Conservation (phyloP, 2,113 vertebrate genomes). For the Phyllostomus discolor region DNA sequence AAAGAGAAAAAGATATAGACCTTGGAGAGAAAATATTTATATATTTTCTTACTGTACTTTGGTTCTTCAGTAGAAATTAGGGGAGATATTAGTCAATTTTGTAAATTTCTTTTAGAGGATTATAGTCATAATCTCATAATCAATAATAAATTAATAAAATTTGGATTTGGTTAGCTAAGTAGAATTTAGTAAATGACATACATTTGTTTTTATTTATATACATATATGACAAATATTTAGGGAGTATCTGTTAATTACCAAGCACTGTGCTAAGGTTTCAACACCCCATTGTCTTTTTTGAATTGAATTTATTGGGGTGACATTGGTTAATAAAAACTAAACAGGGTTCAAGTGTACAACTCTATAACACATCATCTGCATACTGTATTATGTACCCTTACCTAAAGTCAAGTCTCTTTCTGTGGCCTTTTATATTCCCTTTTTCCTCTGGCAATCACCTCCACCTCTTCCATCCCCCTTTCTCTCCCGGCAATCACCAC, state of each 20-base stretch:
- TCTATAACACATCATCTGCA: too few species aligned
- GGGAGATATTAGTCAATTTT: background rate
- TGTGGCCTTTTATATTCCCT: too few species aligned
- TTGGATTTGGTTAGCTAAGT: background rate
- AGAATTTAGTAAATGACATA: background rate
- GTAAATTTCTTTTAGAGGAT: background rate
- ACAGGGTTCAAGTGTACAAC: too few species aligned
- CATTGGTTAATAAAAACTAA: too few species aligned
- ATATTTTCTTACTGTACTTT: background rate
- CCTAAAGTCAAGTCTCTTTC: too few species aligned
- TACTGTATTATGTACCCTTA: too few species aligned
- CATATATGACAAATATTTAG: background rate
- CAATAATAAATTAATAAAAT: background rate
- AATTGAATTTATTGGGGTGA: too few species aligned
- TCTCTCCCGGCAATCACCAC: too few species aligned
- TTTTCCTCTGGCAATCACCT: too few species aligned
- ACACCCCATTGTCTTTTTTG: background rate
- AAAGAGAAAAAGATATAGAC: background rate
- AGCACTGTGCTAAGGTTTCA: background rate
- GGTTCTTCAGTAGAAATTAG: background rate
- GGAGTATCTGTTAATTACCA: background rate
- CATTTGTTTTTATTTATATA: background rate
- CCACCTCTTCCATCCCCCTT: too few species aligned
- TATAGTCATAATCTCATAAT: background rate
- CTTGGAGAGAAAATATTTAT: background rate